phyloP scores from a whole-genome alignment of 2,113 vertebrate genomes.

The Gyps fulvus region DNA sequence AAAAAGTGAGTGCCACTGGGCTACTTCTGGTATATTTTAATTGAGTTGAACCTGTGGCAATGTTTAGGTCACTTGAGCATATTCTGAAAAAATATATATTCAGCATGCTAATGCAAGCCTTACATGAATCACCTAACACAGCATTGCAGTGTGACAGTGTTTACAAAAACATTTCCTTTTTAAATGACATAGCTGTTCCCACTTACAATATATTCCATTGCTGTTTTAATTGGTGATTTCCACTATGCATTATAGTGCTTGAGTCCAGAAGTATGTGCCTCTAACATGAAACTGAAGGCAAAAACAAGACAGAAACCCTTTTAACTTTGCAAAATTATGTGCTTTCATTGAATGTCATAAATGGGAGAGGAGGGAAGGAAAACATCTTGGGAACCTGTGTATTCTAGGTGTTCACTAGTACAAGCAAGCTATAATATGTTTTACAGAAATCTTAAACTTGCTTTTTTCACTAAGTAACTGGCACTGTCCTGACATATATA shows the following conservation, averaged over 20 bases:
- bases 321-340: conserved; percentile 52
- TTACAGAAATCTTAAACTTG: conserved; percentile 54
- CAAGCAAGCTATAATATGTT: conserved; percentile 53
- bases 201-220: conserved; percentile 60
- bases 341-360: conserved; percentile 59
- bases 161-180: conserved; percentile 49
- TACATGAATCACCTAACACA: conserved; percentile 45
- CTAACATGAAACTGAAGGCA: conserved; percentile 64
- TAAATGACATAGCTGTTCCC: conserved; percentile 19
- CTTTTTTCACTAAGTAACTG: conserved; percentile 38
- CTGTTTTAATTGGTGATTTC: conserved; percentile 58
- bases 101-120: conserved; percentile 36
- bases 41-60: conserved; percentile 29
- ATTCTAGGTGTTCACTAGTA: conserved; percentile 42
- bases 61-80: conserved; percentile 47
- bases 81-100: conserved; percentile 40
- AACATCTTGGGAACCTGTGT: conserved; percentile 41
- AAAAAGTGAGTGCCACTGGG: conserved; percentile 25
- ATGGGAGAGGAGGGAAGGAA: background rate
- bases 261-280: conserved; percentile 70
- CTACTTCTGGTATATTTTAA: conserved; percentile 16
- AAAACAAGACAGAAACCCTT: conserved; percentile 9
- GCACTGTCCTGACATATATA: conserved; percentile 46
- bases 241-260: conserved; percentile 79
- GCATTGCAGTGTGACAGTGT: conserved; percentile 32